Evolutionary conservation across 2,113 vertebrate genomes (phyloP).

Genomic region (Lamprotornis superbus): DNA sequence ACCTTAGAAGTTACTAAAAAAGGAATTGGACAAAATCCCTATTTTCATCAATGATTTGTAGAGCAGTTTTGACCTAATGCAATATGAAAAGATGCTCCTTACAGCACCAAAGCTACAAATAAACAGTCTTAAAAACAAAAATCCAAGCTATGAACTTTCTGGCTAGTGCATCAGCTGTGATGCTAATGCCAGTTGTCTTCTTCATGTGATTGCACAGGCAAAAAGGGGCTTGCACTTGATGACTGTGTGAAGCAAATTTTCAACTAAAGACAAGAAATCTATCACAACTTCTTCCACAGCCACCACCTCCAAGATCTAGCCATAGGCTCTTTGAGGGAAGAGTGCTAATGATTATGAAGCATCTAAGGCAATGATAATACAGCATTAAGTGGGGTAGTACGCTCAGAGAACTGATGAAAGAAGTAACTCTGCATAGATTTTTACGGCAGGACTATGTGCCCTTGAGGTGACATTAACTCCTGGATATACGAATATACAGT

Average conservation of each 20-base stretch:
- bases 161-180: background rate
- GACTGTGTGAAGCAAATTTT: fast-evolving
- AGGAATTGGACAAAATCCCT: background rate
- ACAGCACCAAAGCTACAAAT: background rate
- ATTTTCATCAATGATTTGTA: background rate
- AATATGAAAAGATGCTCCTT: background rate
- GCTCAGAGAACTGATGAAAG: background rate
- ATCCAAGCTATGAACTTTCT: background rate
- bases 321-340: background rate
- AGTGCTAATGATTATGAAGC: background rate
- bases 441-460: background rate
- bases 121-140: background rate
- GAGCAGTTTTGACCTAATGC: background rate
- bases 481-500: background rate
- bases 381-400: fast-evolving
- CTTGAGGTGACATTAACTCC: background rate
- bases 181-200: background rate
- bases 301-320: background rate
- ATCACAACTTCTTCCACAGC: background rate
- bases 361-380: background rate
- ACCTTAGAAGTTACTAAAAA: background rate
- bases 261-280: background rate
- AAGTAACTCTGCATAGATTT: background rate
- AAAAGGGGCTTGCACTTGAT: background rate
- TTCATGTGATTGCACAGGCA: background rate